A percentile compares a stretch with the other conserved stretches of the same genome.
phyloP scores from a whole-genome alignment of 2,113 vertebrate genomes.

The Pitta sordida region DNA sequence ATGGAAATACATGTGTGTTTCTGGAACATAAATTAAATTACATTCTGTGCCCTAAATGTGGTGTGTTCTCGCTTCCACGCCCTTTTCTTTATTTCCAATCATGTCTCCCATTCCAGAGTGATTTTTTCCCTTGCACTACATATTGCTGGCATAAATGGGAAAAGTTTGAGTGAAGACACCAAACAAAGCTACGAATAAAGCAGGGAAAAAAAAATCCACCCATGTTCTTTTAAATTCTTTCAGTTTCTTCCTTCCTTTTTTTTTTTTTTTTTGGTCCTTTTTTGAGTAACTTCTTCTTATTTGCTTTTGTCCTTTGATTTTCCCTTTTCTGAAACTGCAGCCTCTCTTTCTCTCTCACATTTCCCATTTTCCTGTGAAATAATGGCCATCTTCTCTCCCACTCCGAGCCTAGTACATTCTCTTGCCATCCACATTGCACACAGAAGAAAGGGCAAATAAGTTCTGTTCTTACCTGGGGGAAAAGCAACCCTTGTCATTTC shows the following conservation, averaged over 20 bases:
- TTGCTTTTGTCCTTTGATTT: background rate
- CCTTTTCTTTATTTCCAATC: slow-evolving; percentile 51
- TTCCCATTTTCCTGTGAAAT: background rate
- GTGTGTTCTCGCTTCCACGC: slow-evolving; percentile 20
- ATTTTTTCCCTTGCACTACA: background rate
- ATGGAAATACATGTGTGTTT: slow-evolving; percentile 64
- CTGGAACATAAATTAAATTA: slow-evolving; percentile 64
- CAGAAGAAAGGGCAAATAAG: background rate
- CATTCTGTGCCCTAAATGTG: slow-evolving; percentile 56
- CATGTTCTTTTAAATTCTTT: background rate
- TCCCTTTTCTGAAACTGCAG: background rate
- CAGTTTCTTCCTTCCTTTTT: background rate
- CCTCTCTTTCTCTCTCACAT: background rate
- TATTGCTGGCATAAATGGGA: background rate
- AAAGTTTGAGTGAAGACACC: background rate
- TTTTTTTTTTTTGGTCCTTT: background rate
- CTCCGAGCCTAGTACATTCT: background rate
- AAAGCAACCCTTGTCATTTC: background rate
- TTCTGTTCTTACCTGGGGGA: background rate
- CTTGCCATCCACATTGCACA: background rate
- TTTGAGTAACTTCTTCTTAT: background rate
- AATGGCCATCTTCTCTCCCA: background rate
- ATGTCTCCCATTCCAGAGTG: slow-evolving; percentile 27
- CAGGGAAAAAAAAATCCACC: background rate
- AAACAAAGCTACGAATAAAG: background rate